These are phyloP conservation scores for Rhinolophus sinicus DNA, from an alignment of 2,113 vertebrate species.

Conservation along the genomic window DNA sequence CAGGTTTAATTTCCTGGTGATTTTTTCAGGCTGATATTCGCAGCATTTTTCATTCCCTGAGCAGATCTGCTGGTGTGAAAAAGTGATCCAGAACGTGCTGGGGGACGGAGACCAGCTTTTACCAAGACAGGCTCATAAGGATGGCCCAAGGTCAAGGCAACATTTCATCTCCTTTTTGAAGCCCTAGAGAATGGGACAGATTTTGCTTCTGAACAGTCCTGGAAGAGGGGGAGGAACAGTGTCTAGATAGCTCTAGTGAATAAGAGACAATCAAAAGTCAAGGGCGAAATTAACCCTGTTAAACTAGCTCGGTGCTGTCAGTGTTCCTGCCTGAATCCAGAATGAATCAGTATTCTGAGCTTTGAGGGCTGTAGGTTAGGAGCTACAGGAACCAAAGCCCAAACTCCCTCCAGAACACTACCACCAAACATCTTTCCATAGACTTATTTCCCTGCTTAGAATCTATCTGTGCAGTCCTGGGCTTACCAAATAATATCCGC, in stretches of 20 bases:
- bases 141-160: neutral
- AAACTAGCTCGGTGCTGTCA: neutral
- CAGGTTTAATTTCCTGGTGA: slow-evolving; percentile 65
- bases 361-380: neutral
- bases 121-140: neutral
- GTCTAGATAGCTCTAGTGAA: neutral
- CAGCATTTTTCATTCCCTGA: slow-evolving; percentile 53
- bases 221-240: neutral
- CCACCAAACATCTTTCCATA: neutral
- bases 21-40: slow-evolving; percentile 45
- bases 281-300: neutral
- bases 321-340: neutral
- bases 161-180: neutral
- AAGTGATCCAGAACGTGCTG: neutral
- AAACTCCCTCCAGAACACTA: neutral
- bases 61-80: neutral
- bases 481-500: neutral
- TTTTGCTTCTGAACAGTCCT: neutral
- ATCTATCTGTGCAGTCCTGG: neutral
- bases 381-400: neutral
- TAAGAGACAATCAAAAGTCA: neutral
- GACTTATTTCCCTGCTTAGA: neutral
- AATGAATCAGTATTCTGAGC: neutral
- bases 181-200: neutral
- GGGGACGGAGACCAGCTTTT: neutral